phyloP scores from a whole-genome alignment of 1,140 invertebrate species.

The fruit fly (Drosophila melanogaster) region DNA sequence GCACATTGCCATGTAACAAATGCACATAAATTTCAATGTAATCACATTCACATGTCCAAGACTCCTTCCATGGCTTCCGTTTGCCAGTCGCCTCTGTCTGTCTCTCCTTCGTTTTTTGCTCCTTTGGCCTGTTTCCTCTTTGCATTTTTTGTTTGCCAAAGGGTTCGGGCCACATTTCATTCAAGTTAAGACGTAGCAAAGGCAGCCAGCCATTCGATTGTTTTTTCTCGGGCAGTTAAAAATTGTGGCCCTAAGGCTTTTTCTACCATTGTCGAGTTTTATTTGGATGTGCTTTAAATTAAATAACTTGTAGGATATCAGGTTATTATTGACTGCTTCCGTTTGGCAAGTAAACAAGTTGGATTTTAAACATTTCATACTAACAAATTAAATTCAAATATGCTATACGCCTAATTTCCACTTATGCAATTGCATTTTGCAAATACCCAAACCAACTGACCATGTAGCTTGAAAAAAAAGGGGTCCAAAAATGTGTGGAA shows the following conservation, averaged over 20 bases:
- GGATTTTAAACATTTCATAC: neutral
- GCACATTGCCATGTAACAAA: constrained; percentile 72
- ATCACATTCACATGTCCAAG: constrained; percentile 72
- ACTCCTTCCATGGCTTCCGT: constrained; percentile 23
- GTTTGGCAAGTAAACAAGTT: too few species aligned
- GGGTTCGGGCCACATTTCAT: constrained; percentile 72
- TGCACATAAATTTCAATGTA: constrained; percentile 83
- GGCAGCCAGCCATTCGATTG: constrained; percentile 28
- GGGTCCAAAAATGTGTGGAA: constrained; percentile 6
- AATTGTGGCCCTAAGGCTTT: neutral
- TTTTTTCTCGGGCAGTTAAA: neutral
- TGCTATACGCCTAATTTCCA: neutral
- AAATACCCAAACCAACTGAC: constrained; percentile 28
- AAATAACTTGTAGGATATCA: neutral
- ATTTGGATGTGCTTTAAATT: neutral
- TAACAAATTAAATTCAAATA: too few species aligned
- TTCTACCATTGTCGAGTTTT: neutral
- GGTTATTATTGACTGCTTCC: neutral
- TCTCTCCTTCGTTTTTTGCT: constrained; percentile 3
- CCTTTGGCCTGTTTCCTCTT: constrained; percentile 1
- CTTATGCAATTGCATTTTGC: constrained; percentile 38
- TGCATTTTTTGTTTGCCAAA: constrained; percentile 25
- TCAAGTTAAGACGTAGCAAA: constrained; percentile 59
- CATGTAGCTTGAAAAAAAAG: constrained; percentile 9
- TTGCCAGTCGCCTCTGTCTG: constrained; percentile 11